Evolutionary conservation across 1,140 invertebrate species (phyloP), one percentile per base, ranked within the genome.

Genomic region (Lepidurus apus): DNA sequence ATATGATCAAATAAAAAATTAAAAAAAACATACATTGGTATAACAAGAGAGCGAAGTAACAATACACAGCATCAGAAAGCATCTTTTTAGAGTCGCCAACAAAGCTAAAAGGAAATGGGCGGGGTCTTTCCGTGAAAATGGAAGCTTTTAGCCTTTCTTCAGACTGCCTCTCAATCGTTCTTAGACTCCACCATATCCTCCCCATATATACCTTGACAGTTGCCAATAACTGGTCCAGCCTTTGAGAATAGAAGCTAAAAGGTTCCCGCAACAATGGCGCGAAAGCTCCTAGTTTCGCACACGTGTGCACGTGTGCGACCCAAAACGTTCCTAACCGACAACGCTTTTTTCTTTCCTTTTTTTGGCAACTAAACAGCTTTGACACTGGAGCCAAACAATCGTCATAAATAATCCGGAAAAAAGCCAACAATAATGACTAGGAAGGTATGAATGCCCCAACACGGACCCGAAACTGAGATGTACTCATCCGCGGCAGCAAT

Each of bases 61-160:
- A 65, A 65, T 65, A 65, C 53, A 13, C 53, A 65, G 53, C 53
- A 13, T 65, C 53, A 65, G 8, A 65, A 65, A 65, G 53, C 53
- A 65, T 65, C 53, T 21, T 34, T 34, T 21, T 65, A 65, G 53
- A 13, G 53, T 65, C 53, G 53, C 21, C 34, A 65, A 65, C 53
- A 65, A 65, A 65, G 53, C 21, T 65, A 65, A 65, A 65, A 65
- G 53, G 53, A 65, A 65, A 21, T 65, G 8, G 53, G 53, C 8
- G 53, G 53, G 21, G 53, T 65, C 53, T 21, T 65, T 65, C 53
- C 53, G 53, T 65, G 53, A n/a, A 65, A 65, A 65, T 65, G 17
- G 53, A 65, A 65, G 53, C 53, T 65, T 65, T 65, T 65, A 65
- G 53, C 53, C 53, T 13, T 65, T 65, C 53, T 65, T 65, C 21